phyloP scores from a whole-genome alignment of 2,888 invertebrate genomes.

The Eilema sororculum region DNA sequence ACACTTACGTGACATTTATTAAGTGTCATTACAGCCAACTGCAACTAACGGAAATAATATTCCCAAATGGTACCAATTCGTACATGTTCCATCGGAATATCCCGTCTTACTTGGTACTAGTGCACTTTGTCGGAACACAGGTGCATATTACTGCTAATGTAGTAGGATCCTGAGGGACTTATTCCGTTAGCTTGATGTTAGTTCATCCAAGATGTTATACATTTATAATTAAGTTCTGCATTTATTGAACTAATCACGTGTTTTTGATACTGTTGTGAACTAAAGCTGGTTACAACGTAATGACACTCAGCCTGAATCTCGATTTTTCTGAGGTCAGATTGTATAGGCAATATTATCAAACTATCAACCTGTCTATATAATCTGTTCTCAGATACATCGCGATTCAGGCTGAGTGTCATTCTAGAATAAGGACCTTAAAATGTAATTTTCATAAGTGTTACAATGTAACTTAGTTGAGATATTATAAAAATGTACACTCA shows the following conservation, averaged over 20 bases:
- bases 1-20: neutral
- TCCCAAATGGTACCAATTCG: neutral
- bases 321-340: too few relatives aligned
- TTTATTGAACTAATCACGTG: neutral
- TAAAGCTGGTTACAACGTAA: neutral
- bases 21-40: neutral
- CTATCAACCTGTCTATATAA: too few relatives aligned
- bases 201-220: conserved; percentile 1
- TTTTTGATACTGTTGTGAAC: neutral
- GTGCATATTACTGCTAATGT: conserved; percentile 18
- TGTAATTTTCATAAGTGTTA: too few relatives aligned
- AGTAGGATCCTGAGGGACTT: conserved; percentile 6
- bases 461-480: too few relatives aligned
- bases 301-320: too few relatives aligned
- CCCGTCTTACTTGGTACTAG: conserved; percentile 5
- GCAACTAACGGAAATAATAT: neutral
- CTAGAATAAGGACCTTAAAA: too few relatives aligned
- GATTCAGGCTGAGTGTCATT: too few relatives aligned
- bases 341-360: too few relatives aligned
- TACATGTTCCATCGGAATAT: neutral
- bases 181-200: neutral
- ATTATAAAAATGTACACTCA: too few relatives aligned
- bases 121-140: conserved; percentile 11
- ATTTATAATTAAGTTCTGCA: neutral
- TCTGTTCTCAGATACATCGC: too few relatives aligned